Base-by-base conservation (phyloP, 2,797 vertebrate species). In the Scomberomorus guttatus region DNA sequence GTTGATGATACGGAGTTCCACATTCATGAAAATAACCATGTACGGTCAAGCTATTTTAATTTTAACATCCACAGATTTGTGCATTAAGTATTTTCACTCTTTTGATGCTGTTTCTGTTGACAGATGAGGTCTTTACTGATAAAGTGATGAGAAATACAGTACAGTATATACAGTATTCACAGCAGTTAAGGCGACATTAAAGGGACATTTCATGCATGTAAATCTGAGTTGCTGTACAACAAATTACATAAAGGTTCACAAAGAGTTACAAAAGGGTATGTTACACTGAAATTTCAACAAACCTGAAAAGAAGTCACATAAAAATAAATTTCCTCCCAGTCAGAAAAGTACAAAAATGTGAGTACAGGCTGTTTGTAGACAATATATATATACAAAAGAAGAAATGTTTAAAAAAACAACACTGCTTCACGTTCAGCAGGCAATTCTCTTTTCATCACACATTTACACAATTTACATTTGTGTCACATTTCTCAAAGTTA, bases 61-160 rank as follows among this genome's bases (percentile, higher is more conserved):
- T 65, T 25, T 11, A 54, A 55, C 34, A 42, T 0, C 24, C 22
- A 25, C 22, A 46, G 5, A 15, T 42, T 14, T 13, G 13, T 42
- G 39, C 18, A n/a, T 20, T 1, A 50, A 46, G 44, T 46, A 18
- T 20, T 50, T 50, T 48, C 44, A 48, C 17, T 48, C 44, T n/a
- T 20, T 55, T 37, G 37, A 62, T 18, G 4, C 37, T 1, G 9
- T 37, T 74, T 34, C 6, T 68, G 74, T 72, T 8, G 52, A 77
- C 77, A 80, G 44, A 57, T 88, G 90, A 93, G 89, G 87, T 63
- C 79, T 97, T 98, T 97, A 97, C 92, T 95, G 86, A 93, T 92
- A 91, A 92, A 89, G 87, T 92, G 87, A 87, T 77, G 83, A 90
- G 69, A 86, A 87, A 88, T 89, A 90, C 83, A 84, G 81, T 82